A percentile compares a stretch with the other conserved stretches of the same genome.
These are phyloP conservation scores for Syrmaticus mikado DNA, from an alignment of 2,113 vertebrate species.

Conservation along the genomic window DNA sequence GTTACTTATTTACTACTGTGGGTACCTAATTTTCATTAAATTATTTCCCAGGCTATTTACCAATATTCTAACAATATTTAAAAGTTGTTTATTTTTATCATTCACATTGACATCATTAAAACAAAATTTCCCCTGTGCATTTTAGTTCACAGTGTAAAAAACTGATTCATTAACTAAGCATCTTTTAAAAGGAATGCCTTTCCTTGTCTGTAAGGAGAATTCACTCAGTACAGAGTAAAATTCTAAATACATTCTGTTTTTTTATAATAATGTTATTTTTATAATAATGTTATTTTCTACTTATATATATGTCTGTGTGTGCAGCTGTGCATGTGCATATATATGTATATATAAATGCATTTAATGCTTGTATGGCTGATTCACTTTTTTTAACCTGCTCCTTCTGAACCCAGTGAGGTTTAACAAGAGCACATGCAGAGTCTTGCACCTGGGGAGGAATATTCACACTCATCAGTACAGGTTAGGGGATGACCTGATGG, in stretches of 20 bases:
- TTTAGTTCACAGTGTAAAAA: not conserved
- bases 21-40: not conserved
- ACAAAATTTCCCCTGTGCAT: not conserved
- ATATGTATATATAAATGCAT: not conserved
- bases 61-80: not conserved
- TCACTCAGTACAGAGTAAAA: not conserved
- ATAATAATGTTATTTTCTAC: not conserved
- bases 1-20: not conserved
- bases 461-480: too few relatives aligned
- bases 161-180: not conserved
- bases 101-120: not conserved
- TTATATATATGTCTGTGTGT: not conserved
- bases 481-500: too few relatives aligned
- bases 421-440: too few relatives aligned
- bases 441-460: too few relatives aligned
- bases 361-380: not conserved
- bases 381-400: not conserved
- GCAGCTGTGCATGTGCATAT: not conserved
- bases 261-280: not conserved
- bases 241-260: not conserved
- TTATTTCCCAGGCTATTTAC: conserved; percentile 14
- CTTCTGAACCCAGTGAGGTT: not conserved
- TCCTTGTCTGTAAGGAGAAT: not conserved
- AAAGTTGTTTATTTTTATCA: not conserved
- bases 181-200: not conserved